Evolutionary conservation across 2,888 invertebrate species (phyloP), one percentile per base, ranked within the genome.

Genomic region (Agrenia bidenticulata): DNA sequence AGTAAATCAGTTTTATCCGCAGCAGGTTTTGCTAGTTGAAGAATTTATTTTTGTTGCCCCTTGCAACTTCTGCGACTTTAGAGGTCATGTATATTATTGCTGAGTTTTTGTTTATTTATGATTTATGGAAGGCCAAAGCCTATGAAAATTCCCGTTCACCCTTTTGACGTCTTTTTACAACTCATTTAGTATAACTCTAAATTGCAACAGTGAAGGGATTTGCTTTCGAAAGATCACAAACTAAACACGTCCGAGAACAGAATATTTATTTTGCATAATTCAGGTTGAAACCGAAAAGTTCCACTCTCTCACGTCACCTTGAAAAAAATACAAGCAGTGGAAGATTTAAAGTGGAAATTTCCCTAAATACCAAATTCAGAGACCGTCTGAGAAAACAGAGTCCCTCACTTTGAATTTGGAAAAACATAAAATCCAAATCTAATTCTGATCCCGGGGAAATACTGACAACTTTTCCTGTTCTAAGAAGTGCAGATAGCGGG

Each of bases 341-440:
- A 11, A 45, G n/a, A 45, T 5, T 4, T 45, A 45, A 15, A 45
- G 45, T 5, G 5, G 45, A 9, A 45, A 45, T 5, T 45, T 5
- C 5, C 5, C n/a, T 45, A 15, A 45, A 45, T 5, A 17, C 45
- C 17, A 19, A 15, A 5, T 45, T 45, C 17, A 17, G 45, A 9
- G 15, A 45, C 17, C 15, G n/a, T 4, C 5, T 45, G n/a, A 17
- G 5, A 9, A 15, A 39, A 19, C 15, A 5, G 4, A 15, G 5
- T 45, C 45, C 45, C n/a, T 19, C 15, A 9, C 45, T n/a, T 45
- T 23, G 23, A n/a, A 57, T 57, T 57, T 41, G 39, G 19, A 39
- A 41, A 57, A 57, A 57, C 32, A 32, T 7, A 57, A 57, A 41
- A 57, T 41, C 41, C 9, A 39, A 41, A 57, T 57, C 27, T 55